Base-by-base conservation (phyloP, 2,797 vertebrate species). In the Tokudaia muenninki region DNA sequence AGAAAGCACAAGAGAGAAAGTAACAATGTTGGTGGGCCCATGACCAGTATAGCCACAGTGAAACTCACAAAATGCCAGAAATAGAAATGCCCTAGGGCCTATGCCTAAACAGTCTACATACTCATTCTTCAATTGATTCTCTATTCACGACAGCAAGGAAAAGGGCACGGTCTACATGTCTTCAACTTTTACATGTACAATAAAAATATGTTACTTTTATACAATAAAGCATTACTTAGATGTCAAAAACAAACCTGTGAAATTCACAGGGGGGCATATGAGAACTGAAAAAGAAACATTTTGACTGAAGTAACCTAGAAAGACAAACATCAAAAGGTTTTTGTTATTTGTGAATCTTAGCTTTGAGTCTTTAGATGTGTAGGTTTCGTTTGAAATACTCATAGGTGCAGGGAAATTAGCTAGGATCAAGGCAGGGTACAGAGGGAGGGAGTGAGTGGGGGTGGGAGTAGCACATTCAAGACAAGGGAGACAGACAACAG, bases 361-460 rank as follows among this genome's bases (percentile, higher is more conserved):
- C 10, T 26, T 67, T n/a, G 31, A 12, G 13, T 86, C 63, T 50
- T 86, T 52, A 24, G 47, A 14, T 50, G 31, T 19, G 11, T 52
- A 6, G 24, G 21, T n/a, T 87, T 87, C 34, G 26, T 52, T 70
- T 70, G 31, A 6, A 87, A 16, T 70, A 52, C 21, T n/a, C 63
- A 70, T 6, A n/a, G 47, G 31, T 52, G 21, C 2, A 10, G 34
- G 41, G 29, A 50, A 65, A 47, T 86, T 50, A 84, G 26, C 31
- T 21, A 50, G 63, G 19, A 44, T 34, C 1, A 8, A 67, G n/a
- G 47, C 21, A 52, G 34, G 63, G 1, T 5, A 7, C n/a, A 29
- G 41, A 10, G 6, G n/a, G 4, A 10, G 78, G 34, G 2, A 12
- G 4, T 6, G 29, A 14, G 41, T 7, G 11, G 0, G 21, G 2